Conservation (phyloP, 2,113 vertebrate genomes). For the Butorides virescens region DNA sequence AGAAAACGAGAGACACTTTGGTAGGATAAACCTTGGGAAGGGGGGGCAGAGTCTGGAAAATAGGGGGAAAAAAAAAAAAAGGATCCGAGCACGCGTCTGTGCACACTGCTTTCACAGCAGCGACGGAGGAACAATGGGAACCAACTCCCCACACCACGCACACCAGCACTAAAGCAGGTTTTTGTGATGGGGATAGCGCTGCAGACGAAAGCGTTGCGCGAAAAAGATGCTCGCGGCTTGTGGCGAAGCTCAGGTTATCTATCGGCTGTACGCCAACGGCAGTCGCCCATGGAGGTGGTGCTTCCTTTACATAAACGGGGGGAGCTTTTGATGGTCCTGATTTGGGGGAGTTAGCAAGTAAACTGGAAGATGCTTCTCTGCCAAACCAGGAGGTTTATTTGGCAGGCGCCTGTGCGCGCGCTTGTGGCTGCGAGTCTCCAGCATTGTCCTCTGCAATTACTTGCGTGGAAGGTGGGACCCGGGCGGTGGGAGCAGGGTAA, state of each 20-base stretch:
- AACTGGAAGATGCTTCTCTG: background rate
- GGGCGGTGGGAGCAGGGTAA: background rate
- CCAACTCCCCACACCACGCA: background rate
- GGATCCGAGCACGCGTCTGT: background rate
- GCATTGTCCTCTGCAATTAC: slow-evolving; percentile 42
- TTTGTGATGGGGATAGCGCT: background rate
- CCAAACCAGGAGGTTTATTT: background rate
- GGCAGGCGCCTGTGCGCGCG: background rate
- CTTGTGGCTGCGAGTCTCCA: background rate
- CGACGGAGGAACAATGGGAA: slow-evolving; percentile 30
- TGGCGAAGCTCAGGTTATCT: background rate
- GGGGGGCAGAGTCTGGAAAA: background rate
- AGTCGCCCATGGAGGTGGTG: background rate
- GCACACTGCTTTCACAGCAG: background rate
- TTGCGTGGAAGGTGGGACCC: background rate
- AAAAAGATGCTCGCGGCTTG: background rate
- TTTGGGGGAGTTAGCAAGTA: background rate
- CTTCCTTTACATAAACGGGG: fast-evolving
- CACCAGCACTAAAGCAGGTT: background rate
- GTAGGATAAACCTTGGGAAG: background rate
- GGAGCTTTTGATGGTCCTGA: background rate
- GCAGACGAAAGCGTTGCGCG: background rate
- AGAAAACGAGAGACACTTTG: background rate
- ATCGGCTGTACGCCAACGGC: background rate
- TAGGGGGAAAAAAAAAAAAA: no score